Evolutionary conservation across 2,888 invertebrate species (phyloP).

Genomic region (Nemotelus pantherinus): DNA sequence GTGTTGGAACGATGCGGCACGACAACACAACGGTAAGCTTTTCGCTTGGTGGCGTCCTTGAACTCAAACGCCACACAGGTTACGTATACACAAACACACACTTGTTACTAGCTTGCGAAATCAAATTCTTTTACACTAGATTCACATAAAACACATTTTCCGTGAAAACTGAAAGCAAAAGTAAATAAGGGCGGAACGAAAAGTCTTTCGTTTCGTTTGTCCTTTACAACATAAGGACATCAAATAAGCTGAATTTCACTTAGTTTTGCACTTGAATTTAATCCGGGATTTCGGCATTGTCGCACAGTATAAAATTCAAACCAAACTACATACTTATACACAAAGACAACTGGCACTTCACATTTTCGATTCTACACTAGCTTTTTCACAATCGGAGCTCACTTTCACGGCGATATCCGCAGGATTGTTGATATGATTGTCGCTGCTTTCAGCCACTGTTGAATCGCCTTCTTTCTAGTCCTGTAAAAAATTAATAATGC

Average conservation of each 20-base stretch:
- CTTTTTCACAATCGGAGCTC: background rate
- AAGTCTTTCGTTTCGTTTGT: conserved; percentile 10
- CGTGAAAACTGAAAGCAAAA: conserved; percentile 20
- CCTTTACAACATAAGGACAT: conserved; percentile 10
- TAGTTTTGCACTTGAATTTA: conserved; percentile 5
- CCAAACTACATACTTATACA: background rate
- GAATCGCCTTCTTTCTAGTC: conserved; percentile 1
- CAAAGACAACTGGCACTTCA: conserved; percentile 1
- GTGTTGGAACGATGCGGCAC: background rate
- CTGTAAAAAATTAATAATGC: background rate
- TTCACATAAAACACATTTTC: conserved; percentile 19
- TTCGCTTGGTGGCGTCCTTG: conserved; percentile 45
- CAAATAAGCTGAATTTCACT: conserved; percentile 14
- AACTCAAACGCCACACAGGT: conserved; percentile 46
- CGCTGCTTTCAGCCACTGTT: conserved; percentile 19
- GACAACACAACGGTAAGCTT: conserved; percentile 8
- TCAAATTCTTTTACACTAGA: background rate
- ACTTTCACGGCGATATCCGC: no score
- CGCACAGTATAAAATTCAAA: background rate
- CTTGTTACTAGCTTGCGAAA: conserved; percentile 26
- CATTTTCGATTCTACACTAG: background rate
- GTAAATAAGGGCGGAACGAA: conserved; percentile 4
- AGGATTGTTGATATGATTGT: background rate
- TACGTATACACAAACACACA: conserved; percentile 8
- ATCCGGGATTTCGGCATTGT: conserved; percentile 14